These are phyloP conservation scores for Chaitophorus viminalis DNA, from an alignment of 2,888 invertebrate species.

Conservation along the genomic window DNA sequence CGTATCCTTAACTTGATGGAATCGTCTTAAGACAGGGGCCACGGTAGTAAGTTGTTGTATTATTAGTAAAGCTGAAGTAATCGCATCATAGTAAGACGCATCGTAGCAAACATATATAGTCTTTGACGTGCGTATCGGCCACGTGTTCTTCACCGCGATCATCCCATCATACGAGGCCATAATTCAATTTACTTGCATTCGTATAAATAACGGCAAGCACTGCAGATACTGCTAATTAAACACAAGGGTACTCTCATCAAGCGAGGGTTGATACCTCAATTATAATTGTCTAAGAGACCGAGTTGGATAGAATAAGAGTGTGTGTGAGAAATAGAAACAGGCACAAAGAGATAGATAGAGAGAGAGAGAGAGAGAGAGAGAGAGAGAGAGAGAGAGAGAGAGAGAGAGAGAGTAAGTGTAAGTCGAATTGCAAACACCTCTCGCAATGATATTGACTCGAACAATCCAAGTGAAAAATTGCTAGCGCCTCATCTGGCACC, in stretches of 20 bases:
- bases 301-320: too few species aligned
- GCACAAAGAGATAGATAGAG: too few species aligned
- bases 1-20: too few species aligned
- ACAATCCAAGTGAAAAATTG: background rate
- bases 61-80: background rate
- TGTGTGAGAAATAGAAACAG: too few species aligned
- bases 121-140: too few species aligned
- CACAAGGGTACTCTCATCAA: background rate
- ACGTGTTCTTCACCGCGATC: too few species aligned
- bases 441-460: background rate
- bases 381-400: too few species aligned
- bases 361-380: too few species aligned
- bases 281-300: background rate
- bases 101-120: too few species aligned
- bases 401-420: too few species aligned
- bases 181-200: background rate
- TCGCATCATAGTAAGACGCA: background rate
- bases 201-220: background rate
- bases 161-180: background rate
- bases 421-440: background rate
- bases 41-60: background rate
- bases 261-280: background rate
- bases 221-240: background rate
- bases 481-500: background rate
- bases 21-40: too few species aligned